These are phyloP conservation scores for Gibbula magus DNA, from an alignment of 2,888 invertebrate species.

Conservation along the genomic window DNA sequence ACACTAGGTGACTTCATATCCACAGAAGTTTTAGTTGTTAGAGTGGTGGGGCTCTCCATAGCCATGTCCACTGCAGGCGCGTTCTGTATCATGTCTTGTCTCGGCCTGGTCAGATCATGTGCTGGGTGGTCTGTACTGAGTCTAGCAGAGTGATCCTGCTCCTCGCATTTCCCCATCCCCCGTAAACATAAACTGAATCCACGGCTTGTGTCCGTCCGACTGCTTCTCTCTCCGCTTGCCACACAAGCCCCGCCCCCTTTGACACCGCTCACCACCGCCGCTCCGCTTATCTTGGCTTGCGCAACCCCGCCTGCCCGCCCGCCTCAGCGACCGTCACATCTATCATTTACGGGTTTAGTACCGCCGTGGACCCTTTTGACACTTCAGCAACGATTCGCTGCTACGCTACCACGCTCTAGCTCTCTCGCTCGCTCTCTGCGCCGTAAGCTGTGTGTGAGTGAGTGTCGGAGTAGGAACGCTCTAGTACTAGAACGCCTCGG, in stretches of 20 bases:
- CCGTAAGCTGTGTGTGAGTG: constrained; percentile 13
- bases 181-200: background rate
- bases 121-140: constrained; percentile 9
- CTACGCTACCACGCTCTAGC: background rate
- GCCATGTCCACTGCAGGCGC: background rate
- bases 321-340: constrained; percentile 2
- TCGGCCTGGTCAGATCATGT: background rate
- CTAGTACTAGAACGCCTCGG: constrained; percentile 15
- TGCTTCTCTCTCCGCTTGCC: constrained; percentile 11
- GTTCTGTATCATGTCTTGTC: constrained; percentile 20
- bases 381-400: constrained; percentile 5
- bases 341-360: constrained; percentile 11
- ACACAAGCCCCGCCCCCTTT: background rate
- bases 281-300: constrained; percentile 1
- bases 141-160: background rate
- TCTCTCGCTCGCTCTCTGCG: background rate
- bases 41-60: background rate
- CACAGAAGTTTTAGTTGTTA: constrained; percentile 18
- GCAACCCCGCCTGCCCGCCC: background rate
- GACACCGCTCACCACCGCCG: constrained; percentile 5
- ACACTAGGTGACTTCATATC: constrained; percentile 5
- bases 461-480: background rate
- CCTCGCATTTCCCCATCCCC: constrained; percentile 11
- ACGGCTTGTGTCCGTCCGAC: background rate
- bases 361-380: constrained; percentile 1